Percentiles rank a stretch among this genome's conserved stretches.
These are phyloP conservation scores for Brachionichthys hirsutus DNA, from an alignment of 2,113 vertebrate genomes.

Conservation along the genomic window DNA sequence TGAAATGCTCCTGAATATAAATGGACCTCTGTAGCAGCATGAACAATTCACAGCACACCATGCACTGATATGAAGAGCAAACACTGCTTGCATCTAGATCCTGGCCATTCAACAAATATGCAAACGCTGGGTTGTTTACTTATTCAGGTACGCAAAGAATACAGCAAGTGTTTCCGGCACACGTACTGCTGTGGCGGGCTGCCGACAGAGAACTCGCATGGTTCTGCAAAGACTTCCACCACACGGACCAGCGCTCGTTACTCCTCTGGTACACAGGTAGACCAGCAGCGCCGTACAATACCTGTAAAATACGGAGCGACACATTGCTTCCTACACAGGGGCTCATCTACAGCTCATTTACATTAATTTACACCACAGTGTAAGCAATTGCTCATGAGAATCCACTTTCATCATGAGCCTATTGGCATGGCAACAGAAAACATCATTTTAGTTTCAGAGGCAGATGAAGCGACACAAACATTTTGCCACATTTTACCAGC, in stretches of 20 bases:
- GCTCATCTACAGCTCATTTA: not conserved
- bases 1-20: slow-evolving; percentile 23
- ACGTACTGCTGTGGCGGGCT: slow-evolving; percentile 93
- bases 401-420: slow-evolving; percentile 1
- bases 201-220: slow-evolving; percentile 93
- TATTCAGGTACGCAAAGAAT: slow-evolving; percentile 94
- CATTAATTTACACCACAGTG: not conserved
- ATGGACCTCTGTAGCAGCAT: not conserved
- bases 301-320: not conserved
- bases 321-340: not conserved
- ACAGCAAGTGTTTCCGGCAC: slow-evolving; percentile 96
- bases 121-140: slow-evolving; percentile 52
- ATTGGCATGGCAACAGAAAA: not conserved
- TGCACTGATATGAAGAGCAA: too few relatives aligned
- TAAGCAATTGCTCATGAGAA: slow-evolving; percentile 3
- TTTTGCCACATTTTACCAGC: slow-evolving; percentile 38
- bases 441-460: slow-evolving; percentile 21
- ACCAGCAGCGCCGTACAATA: slow-evolving; percentile 21
- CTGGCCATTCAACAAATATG: slow-evolving; percentile 41
- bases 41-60: slow-evolving; percentile 18
- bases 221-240: slow-evolving; percentile 92
- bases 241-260: slow-evolving; percentile 95
- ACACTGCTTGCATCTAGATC: slow-evolving; percentile 21
- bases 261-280: slow-evolving; percentile 98
- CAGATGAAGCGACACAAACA: slow-evolving; percentile 33